Evolutionary conservation across 35 echinoderm and acorn worm genomes (phyloP), one percentile per base, ranked within the genome.

Genomic region (Strongylocentrotus purpuratus): DNA sequence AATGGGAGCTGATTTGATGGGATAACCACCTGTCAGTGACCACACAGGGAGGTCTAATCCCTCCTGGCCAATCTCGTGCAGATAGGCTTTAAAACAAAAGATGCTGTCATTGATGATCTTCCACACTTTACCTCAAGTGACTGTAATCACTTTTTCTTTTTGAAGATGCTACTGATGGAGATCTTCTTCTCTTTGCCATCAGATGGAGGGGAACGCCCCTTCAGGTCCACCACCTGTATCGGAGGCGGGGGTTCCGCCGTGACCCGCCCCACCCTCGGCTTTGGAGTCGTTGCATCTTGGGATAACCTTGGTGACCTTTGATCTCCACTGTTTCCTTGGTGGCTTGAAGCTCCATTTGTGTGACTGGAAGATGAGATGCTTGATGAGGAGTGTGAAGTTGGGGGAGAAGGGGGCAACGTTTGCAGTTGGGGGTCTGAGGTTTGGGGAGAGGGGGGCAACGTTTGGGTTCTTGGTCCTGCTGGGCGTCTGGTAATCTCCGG

Each of bases 231-330:
- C 33, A 93, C 48, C 33, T 93, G 91, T 47, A 93, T 93, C 5
- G 91, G 91, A 14, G 91, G 91, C 58, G 91, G 91, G 22, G 91
- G 91, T 25, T 47, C 91, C 4, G 91, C 91, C 25, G 91, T 93
- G 46, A 93, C 91, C 3, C 14, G 10, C 17, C 45, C 48, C 22
- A 93, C 91, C 46, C 10, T 33, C 20, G 91, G 91, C 48, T 46
- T 47, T 8, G 15, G 91, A 58, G 31, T 33, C 7, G 32, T 89
- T 17, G 33, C 31, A 89, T 46, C 45, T 33, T 41, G 46, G 91
- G 48, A 58, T 13, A 9, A 46, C 48, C 46, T 33, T 58, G 47
- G 91, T 47, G 91, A 58, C 91, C n/a, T 93, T 93, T 47, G 45
- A 46, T 28, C 46, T 31, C 48, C 48, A 28, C 46, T 93, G n/a